phyloP scores from a whole-genome alignment of 2,113 vertebrate genomes.

The Sterna hirundo region DNA sequence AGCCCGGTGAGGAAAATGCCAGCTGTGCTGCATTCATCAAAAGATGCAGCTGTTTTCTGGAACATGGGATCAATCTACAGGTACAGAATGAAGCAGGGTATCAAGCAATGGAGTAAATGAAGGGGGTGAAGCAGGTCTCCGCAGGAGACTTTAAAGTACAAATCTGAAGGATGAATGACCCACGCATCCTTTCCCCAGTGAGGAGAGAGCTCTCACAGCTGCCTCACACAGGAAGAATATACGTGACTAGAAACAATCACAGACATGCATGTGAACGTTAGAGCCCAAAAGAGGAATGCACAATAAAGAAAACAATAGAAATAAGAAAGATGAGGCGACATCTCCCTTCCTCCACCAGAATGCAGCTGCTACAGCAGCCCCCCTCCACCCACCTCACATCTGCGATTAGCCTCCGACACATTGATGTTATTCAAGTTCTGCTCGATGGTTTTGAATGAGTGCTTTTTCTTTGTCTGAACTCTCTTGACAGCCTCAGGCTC shows the following conservation, averaged over 20 bases:
- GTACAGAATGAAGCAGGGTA: neutral
- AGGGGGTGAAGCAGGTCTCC: conserved; percentile 15
- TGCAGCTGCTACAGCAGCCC: neutral
- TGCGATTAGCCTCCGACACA: conserved; percentile 74
- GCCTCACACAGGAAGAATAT: neutral
- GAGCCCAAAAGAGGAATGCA: neutral
- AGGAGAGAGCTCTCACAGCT: neutral
- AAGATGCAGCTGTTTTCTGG: conserved; percentile 85
- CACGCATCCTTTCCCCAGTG: accelerated
- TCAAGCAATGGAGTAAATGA: neutral
- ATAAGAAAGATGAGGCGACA: neutral
- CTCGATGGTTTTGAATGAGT: conserved; percentile 84
- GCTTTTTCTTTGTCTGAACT: conserved; percentile 78
- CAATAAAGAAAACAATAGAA: neutral
- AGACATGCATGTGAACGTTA: neutral
- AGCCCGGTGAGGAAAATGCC: conserved; percentile 87
- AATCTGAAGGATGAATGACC: neutral
- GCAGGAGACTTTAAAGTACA: neutral
- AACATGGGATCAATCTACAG: conserved; percentile 84
- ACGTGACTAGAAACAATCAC: neutral
- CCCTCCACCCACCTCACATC: conserved; percentile 77
- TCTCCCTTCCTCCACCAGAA: neutral
- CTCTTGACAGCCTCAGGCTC: conserved; percentile 64
- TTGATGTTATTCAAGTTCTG: conserved; percentile 89
- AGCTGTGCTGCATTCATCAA: conserved; percentile 87